Conservation (phyloP, 2,113 vertebrate genomes). For the Otus sunia region DNA sequence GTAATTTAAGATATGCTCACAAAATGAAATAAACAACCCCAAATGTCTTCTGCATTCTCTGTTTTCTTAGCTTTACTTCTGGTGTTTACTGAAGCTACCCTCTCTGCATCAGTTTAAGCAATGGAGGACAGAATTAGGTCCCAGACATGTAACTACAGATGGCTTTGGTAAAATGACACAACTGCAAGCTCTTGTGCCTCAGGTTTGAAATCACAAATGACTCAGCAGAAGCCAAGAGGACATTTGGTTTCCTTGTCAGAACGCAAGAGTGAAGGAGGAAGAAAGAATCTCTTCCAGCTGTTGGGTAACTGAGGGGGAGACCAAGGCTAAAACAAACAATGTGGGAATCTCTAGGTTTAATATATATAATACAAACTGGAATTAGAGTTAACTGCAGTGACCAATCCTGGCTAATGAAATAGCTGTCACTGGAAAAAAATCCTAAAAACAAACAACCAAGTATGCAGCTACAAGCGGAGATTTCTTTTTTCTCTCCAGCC, state of each 20-base stretch:
- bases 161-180: not conserved
- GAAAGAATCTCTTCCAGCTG: not conserved
- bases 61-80: not conserved
- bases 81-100: not conserved
- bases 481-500: conserved; percentile 23
- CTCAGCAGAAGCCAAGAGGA: not conserved
- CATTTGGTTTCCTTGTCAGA: not conserved
- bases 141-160: not conserved
- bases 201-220: not conserved
- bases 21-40: not conserved
- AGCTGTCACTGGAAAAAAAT: conserved; percentile 5
- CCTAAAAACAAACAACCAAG: conserved; percentile 2
- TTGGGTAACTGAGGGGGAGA: not conserved
- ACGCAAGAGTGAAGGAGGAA: not conserved
- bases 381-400: not conserved
- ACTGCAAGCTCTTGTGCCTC: not conserved
- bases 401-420: not conserved
- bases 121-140: not conserved
- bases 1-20: not conserved
- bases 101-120: not conserved
- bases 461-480: not conserved
- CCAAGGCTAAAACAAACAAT: not conserved
- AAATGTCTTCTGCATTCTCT: not conserved
- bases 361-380: not conserved
- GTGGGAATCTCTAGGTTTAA: not conserved